Conservation (phyloP, 2,888 invertebrate species). For the Aphelenchoides bicaudatus region DNA sequence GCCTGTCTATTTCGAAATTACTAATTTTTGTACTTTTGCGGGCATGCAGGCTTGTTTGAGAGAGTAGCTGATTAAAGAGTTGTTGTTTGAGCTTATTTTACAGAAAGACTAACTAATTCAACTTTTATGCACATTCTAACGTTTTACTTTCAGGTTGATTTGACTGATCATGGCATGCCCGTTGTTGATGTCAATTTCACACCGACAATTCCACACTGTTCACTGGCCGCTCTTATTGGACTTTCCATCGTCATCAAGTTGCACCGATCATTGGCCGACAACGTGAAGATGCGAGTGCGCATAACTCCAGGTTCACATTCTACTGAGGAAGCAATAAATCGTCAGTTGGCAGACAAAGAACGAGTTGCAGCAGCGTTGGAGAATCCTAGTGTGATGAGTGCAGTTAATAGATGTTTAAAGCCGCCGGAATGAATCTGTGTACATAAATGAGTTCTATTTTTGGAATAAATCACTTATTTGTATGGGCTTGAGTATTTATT, state of each 20-base stretch:
- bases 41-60: too few relatives aligned
- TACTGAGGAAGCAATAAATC: conserved; percentile 86
- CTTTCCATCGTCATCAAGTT: conserved; percentile 87
- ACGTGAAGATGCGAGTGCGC: conserved; percentile 43
- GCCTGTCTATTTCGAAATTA: too few relatives aligned
- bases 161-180: conserved; percentile 39
- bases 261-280: conserved; percentile 65
- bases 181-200: conserved; percentile 70
- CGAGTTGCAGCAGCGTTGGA: conserved; percentile 93
- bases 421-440: conserved; percentile 30
- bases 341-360: conserved; percentile 95
- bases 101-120: too few relatives aligned
- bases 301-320: conserved; percentile 82
- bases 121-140: not conserved
- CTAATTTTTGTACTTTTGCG: too few relatives aligned
- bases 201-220: conserved; percentile 97
- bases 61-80: too few relatives aligned
- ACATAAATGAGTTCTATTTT: not conserved
- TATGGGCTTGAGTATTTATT: too few relatives aligned
- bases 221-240: conserved; percentile 92
- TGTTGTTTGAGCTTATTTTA: too few relatives aligned
- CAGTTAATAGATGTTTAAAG: conserved; percentile 84
- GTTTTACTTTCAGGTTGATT: conserved; percentile 66
- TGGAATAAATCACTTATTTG: not conserved
- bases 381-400: conserved; percentile 81